phyloP scores from a whole-genome alignment of 2,113 vertebrate species.

The Macquaria ambigua region DNA sequence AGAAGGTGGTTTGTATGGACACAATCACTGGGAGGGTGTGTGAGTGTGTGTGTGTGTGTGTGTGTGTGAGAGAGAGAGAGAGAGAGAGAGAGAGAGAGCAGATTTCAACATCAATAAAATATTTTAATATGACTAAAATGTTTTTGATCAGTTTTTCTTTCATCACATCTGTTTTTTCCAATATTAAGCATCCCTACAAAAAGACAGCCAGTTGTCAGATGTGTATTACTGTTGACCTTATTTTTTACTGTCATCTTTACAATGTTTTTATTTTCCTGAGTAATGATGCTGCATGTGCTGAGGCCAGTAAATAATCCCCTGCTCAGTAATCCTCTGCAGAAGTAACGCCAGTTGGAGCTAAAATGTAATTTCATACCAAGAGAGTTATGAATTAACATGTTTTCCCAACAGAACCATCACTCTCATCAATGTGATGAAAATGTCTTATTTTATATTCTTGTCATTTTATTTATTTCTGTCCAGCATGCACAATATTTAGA shows the following conservation, averaged over 20 bases:
- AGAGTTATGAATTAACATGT: background rate
- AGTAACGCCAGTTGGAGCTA: constrained; percentile 10
- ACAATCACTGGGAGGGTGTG: background rate
- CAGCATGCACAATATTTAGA: background rate
- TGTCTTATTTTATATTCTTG: background rate
- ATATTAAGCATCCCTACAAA: background rate
- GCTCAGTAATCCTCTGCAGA: constrained; percentile 39
- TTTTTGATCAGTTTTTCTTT: background rate
- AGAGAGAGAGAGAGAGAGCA: background rate
- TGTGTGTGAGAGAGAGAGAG: background rate
- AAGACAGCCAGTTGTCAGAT: background rate
- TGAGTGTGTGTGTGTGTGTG: background rate
- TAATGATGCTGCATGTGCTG: constrained; percentile 23
- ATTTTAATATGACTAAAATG: background rate
- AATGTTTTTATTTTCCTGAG: constrained; percentile 23
- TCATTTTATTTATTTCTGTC: background rate
- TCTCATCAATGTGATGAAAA: background rate
- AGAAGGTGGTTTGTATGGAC: background rate
- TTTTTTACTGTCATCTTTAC: constrained; percentile 21
- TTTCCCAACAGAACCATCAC: background rate
- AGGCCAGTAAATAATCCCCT: constrained; percentile 43
- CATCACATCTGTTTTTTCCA: background rate
- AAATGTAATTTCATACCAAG: constrained; percentile 31
- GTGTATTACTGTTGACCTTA: background rate
- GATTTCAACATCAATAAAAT: background rate